phyloP scores from a whole-genome alignment of 2,797 vertebrate species.

The Cheracebus regulus region DNA sequence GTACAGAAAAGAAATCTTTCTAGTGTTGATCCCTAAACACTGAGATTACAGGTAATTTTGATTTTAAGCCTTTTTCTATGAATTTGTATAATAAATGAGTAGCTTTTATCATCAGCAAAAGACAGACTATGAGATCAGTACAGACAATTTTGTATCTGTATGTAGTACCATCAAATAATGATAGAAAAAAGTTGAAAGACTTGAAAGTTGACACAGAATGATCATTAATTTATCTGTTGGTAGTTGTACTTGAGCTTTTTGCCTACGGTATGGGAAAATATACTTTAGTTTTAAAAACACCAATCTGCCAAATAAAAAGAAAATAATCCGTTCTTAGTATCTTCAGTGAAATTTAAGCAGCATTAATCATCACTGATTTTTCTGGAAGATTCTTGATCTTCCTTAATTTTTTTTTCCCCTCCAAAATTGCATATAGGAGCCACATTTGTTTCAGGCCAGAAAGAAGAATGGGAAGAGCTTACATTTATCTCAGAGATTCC shows the following conservation, averaged over 20 bases:
- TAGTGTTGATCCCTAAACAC: not conserved
- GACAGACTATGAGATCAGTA: not conserved
- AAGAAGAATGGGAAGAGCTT: not conserved
- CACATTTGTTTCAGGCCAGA: not conserved
- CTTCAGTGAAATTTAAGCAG: not conserved
- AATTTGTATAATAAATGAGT: not conserved
- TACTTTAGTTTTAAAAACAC: not conserved
- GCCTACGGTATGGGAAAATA: not conserved
- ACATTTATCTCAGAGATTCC: not conserved
- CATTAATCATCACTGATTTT: not conserved
- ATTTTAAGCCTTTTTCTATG: not conserved
- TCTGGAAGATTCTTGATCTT: not conserved
- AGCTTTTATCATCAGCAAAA: not conserved
- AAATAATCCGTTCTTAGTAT: not conserved
- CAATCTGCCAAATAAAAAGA: not conserved
- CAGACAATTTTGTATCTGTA: not conserved
- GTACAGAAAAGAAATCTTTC: not conserved
- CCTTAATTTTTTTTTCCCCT: not conserved
- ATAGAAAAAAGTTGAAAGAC: not conserved
- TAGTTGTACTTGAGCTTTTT: not conserved
- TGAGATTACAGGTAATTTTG: not conserved
- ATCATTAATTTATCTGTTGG: not conserved
- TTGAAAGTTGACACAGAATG: not conserved
- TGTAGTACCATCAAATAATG: not conserved
- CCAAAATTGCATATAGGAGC: not conserved